phyloP scores from a whole-genome alignment of 2,113 vertebrate species.

The Rostratula benghalensis region DNA sequence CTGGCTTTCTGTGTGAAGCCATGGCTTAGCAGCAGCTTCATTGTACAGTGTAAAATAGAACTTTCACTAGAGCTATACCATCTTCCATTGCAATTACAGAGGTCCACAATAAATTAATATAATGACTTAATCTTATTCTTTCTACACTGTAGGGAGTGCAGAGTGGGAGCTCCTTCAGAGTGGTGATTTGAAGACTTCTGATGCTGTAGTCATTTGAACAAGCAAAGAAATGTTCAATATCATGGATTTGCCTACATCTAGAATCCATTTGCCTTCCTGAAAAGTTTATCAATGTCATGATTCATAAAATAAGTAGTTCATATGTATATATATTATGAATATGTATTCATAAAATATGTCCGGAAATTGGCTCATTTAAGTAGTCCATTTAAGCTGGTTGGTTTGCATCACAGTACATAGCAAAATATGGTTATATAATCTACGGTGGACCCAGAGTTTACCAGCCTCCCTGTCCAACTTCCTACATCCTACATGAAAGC shows the following conservation, averaged over 20 bases:
- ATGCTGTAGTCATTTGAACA: not conserved
- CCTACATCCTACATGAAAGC: not conserved
- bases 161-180: not conserved
- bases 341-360: not conserved
- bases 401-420: not conserved
- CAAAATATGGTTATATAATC: not conserved
- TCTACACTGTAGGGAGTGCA: not conserved
- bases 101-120: not conserved
- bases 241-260: not conserved
- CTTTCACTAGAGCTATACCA: not conserved
- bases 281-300: not conserved
- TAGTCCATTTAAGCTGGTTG: not conserved
- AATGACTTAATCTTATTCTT: not conserved
- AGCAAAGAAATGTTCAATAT: accelerated
- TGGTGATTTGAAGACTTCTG: not conserved
- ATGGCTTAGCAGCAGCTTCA: not conserved
- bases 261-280: not conserved
- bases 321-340: no score
- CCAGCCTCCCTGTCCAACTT: not conserved
- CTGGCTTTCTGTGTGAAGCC: not conserved
- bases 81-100: not conserved
- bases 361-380: not conserved
- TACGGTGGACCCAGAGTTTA: not conserved
- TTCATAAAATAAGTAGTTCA: not conserved
- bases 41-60: not conserved